Evolutionary conservation across 1,140 invertebrate species (phyloP).

Genomic region (Parasteatoda tepidariorum): DNA sequence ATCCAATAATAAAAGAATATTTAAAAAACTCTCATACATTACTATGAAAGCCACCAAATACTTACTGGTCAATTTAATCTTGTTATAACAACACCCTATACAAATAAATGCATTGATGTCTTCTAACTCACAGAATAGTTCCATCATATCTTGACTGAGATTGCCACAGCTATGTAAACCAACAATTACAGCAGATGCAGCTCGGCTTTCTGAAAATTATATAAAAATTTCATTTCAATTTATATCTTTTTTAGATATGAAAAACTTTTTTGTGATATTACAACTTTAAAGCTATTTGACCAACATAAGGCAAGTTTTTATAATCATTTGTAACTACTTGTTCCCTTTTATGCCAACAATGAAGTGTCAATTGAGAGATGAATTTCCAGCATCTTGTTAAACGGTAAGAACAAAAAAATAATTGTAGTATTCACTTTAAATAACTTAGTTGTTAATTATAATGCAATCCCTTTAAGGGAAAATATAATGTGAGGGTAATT

Average conservation of each 20-base stretch:
- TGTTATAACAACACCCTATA: conserved; percentile 52
- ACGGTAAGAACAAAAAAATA: too few species aligned
- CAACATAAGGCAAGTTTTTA: not conserved
- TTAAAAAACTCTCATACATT: too few species aligned
- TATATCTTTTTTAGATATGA: not conserved
- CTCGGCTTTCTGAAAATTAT: not conserved
- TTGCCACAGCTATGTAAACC: conserved; percentile 50
- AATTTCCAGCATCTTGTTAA: not conserved
- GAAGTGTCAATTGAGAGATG: not conserved
- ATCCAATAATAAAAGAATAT: too few species aligned
- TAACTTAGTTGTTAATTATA: too few species aligned
- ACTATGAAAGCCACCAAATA: too few species aligned
- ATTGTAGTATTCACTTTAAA: too few species aligned
- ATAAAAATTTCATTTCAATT: not conserved
- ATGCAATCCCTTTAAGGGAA: too few species aligned
- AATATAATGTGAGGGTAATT: too few species aligned
- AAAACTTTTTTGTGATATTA: not conserved
- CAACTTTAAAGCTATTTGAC: not conserved
- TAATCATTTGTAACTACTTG: not conserved
- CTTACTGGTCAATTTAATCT: conserved; percentile 24
- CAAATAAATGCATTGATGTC: conserved; percentile 23
- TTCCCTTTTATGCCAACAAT: not conserved
- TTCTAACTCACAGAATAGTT: conserved; percentile 20
- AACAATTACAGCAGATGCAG: not conserved
- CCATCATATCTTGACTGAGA: conserved; percentile 52